These are phyloP conservation scores for Percina caprodes DNA, from an alignment of 2,113 vertebrate genomes.

Conservation along the genomic window DNA sequence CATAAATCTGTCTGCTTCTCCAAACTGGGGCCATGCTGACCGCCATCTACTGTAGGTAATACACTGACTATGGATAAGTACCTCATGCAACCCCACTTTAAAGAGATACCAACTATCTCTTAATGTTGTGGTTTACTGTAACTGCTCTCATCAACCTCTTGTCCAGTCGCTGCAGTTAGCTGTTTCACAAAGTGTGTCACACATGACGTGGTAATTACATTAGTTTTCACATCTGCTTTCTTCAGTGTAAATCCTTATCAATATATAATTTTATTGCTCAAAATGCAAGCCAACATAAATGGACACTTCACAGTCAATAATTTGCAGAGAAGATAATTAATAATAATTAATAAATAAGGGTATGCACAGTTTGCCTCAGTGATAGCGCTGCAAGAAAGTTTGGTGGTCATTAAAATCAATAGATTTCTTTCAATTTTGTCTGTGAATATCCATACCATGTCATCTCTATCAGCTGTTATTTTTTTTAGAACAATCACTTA, in stretches of 20 bases:
- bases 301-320: not conserved
- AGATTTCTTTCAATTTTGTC: not conserved
- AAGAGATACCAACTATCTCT: not conserved
- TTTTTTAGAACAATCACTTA: not conserved
- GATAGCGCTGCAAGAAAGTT: constrained; percentile 18
- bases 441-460: constrained; percentile 14
- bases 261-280: constrained; percentile 23
- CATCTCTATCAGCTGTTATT: not conserved
- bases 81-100: too few relatives aligned
- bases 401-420: not conserved
- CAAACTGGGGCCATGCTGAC: too few relatives aligned
- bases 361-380: constrained; percentile 9
- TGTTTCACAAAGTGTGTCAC: too few relatives aligned
- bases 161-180: too few relatives aligned
- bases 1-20: too few relatives aligned
- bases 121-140: constrained; percentile 12
- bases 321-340: not conserved
- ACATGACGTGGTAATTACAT: too few relatives aligned
- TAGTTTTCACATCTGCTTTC: not conserved
- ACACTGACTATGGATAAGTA: too few relatives aligned
- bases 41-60: too few relatives aligned
- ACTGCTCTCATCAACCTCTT: not conserved
- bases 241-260: constrained; percentile 8
- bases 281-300: constrained; percentile 9
- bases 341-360: constrained; percentile 2